phyloP scores from a whole-genome alignment of 2,888 invertebrate genomes.

The Drosophila tripunctata region DNA sequence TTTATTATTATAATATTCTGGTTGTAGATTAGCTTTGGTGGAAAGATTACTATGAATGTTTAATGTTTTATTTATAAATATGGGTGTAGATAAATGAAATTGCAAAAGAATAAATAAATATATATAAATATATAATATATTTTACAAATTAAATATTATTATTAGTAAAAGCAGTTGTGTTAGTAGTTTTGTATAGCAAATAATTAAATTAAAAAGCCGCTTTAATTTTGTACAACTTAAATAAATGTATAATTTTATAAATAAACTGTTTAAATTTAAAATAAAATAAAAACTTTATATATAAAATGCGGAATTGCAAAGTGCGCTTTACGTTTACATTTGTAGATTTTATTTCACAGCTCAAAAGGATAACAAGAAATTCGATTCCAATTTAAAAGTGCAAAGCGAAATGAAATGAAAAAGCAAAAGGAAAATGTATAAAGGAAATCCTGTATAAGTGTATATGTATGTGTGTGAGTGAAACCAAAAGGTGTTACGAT shows the following conservation, averaged over 20 bases:
- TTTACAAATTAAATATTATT: slow-evolving; percentile 1
- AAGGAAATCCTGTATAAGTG: background rate
- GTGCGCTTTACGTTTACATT: background rate
- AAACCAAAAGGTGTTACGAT: slow-evolving; percentile 53
- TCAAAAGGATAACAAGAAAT: slow-evolving; percentile 36
- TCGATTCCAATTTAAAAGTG: slow-evolving; percentile 47
- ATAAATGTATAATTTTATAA: background rate
- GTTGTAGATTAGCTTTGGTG: slow-evolving; percentile 71
- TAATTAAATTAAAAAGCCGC: slow-evolving; percentile 12
- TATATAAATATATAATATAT: background rate
- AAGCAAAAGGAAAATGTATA: background rate
- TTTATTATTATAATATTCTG: slow-evolving; percentile 55
- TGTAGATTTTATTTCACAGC: too few species aligned
- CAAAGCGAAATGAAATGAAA: slow-evolving; percentile 12
- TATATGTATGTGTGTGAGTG: slow-evolving; percentile 1
- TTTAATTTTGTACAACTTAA: background rate
- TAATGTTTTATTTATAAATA: slow-evolving; percentile 33
- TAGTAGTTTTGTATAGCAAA: slow-evolving; percentile 6
- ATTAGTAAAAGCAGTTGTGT: slow-evolving; percentile 23
- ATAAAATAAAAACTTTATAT: background rate
- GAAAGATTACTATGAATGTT: slow-evolving; percentile 65
- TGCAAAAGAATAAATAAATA: slow-evolving; percentile 27
- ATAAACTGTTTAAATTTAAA: background rate
- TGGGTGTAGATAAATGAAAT: slow-evolving; percentile 44
- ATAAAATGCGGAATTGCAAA: background rate